Conservation (phyloP, 2,888 invertebrate species). For the Busseola fusca region DNA sequence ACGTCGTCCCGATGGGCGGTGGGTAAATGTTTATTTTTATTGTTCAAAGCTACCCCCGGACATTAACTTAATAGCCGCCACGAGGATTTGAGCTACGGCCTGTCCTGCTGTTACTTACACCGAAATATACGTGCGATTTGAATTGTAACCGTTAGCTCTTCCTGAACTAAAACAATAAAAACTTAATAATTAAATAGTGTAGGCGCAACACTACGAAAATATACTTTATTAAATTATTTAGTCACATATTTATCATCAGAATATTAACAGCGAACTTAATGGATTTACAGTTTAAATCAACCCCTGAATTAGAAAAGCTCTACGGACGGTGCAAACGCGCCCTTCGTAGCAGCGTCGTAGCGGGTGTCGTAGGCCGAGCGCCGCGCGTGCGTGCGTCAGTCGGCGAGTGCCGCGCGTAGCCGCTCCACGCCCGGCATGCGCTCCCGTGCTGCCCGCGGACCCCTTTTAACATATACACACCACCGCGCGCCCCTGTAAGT, state of each 20-base stretch:
- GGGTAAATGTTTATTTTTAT: constrained; percentile 84
- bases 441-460: constrained; percentile 67
- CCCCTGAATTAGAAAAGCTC: constrained; percentile 48
- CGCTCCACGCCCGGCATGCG: constrained; percentile 82
- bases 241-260: constrained; percentile 24
- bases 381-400: constrained; percentile 85
- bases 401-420: constrained; percentile 82
- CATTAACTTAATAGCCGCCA: constrained; percentile 82
- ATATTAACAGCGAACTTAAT: constrained; percentile 33
- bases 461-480: constrained; percentile 70
- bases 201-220: constrained; percentile 2
- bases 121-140: constrained; percentile 46
- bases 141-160: constrained; percentile 10
- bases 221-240: constrained; percentile 27
- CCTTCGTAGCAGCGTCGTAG: constrained; percentile 70
- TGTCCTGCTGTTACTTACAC: constrained; percentile 66
- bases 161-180: constrained; percentile 15
- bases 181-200: neutral
- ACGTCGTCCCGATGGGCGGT: constrained; percentile 71
- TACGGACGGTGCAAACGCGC: constrained; percentile 60
- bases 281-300: constrained; percentile 49
- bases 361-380: constrained; percentile 60
- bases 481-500: constrained; percentile 88
- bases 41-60: constrained; percentile 80
- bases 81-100: constrained; percentile 77